These are phyloP conservation scores for Fistularia commersonii DNA, from an alignment of 2,797 vertebrate genomes.

Conservation along the genomic window DNA sequence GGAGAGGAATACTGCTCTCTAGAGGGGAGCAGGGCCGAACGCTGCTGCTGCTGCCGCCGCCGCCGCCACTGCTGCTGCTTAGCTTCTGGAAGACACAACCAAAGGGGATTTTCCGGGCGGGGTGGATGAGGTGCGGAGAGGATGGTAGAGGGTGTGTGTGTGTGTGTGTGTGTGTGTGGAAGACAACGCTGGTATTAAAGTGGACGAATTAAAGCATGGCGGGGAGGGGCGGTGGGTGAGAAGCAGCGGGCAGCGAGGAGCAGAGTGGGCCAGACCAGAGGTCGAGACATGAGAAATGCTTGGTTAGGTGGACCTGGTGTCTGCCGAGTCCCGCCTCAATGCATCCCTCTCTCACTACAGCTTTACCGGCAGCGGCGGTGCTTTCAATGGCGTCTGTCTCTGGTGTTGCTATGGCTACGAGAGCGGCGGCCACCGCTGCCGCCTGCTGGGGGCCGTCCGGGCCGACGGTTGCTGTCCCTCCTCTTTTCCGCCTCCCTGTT, in stretches of 20 bases:
- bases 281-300: background rate
- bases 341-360: slow-evolving; percentile 2
- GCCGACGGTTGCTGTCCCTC: slow-evolving; percentile 68
- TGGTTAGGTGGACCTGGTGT: slow-evolving; percentile 18
- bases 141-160: slow-evolving; percentile 19
- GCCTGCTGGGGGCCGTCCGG: slow-evolving; percentile 61
- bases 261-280: slow-evolving; percentile 18
- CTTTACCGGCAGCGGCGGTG: slow-evolving; percentile 8
- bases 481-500: slow-evolving; percentile 63
- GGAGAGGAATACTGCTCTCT: slow-evolving; percentile 31
- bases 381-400: slow-evolving; percentile 80
- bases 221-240: too few relatives aligned
- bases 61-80: background rate
- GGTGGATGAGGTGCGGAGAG: background rate
- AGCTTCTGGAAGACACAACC: slow-evolving; percentile 34
- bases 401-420: slow-evolving; percentile 84
- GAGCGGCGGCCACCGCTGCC: slow-evolving; percentile 68
- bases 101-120: background rate
- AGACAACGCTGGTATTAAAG: slow-evolving; percentile 42
- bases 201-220: slow-evolving; percentile 39
- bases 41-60: too few relatives aligned
- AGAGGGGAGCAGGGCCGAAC: slow-evolving; percentile 1
- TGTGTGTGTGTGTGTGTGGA: slow-evolving; percentile 32
- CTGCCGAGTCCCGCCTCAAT: slow-evolving; percentile 14
- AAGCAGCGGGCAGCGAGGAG: slow-evolving; percentile 18